Evolutionary conservation across 2,113 vertebrate species (phyloP).

Genomic region (Pungitius pungitius): DNA sequence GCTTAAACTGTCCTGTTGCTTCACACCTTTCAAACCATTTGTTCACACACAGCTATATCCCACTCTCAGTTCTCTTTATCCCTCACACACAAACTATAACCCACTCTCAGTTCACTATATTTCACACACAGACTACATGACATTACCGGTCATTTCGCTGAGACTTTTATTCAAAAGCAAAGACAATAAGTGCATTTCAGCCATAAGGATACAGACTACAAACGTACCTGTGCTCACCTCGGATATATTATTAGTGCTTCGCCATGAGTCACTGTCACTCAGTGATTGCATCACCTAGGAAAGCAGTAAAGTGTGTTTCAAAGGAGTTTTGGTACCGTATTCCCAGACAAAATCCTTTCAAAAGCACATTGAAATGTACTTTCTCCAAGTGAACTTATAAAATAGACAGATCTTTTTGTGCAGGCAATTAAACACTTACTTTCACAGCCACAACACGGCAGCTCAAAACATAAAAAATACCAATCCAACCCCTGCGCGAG

Average conservation of each 20-base stretch:
- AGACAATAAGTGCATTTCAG: too few species aligned
- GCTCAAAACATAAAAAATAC: slow-evolving; percentile 34
- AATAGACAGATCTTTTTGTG: too few species aligned
- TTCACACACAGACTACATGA: not conserved
- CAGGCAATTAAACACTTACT: slow-evolving; percentile 17
- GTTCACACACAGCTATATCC: not conserved
- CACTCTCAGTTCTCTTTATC: not conserved
- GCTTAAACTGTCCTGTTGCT: not conserved
- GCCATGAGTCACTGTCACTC: slow-evolving; percentile 12
- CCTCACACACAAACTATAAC: not conserved
- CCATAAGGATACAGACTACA: not conserved
- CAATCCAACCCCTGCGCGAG: slow-evolving; percentile 47
- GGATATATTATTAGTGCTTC: slow-evolving; percentile 19
- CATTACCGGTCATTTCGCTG: too few species aligned
- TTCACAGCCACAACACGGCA: slow-evolving; percentile 24
- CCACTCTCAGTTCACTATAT: not conserved
- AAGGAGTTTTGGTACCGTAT: not conserved
- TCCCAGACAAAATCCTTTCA: slow-evolving; percentile 6
- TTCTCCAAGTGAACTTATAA: not conserved
- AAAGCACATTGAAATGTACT: not conserved
- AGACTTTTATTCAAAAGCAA: too few species aligned
- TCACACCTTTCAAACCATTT: slow-evolving; percentile 21
- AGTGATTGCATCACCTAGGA: slow-evolving; percentile 12
- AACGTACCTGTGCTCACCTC: slow-evolving; percentile 28
- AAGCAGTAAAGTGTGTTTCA: slow-evolving; percentile 21